A percentile compares a stretch with the other conserved stretches of the same genome.
These are phyloP conservation scores for Callithrix jacchus DNA, from an alignment of 2,113 vertebrate species.

Conservation along the genomic window DNA sequence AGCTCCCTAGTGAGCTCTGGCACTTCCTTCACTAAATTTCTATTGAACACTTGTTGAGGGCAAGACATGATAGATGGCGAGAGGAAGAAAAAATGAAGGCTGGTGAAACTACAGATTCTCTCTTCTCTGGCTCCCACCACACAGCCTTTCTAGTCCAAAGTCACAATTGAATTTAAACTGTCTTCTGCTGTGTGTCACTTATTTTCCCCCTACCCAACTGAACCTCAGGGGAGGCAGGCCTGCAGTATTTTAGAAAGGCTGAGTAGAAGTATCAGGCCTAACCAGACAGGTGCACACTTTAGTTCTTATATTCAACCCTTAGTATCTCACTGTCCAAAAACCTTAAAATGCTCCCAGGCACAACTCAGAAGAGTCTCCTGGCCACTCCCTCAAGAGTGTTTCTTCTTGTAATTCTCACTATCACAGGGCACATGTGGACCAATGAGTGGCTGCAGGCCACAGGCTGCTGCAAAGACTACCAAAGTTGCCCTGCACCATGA, in stretches of 20 bases:
- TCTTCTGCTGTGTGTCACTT: not conserved
- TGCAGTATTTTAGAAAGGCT: not conserved
- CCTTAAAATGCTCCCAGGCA: not conserved
- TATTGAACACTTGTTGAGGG: not conserved
- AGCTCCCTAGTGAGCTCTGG: not conserved
- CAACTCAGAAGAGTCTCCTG: not conserved
- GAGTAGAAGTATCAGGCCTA: not conserved
- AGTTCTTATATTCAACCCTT: not conserved
- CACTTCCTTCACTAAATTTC: not conserved
- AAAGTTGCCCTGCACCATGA: not conserved
- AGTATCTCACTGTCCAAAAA: not conserved
- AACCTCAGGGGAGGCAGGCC: not conserved
- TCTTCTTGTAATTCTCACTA: not conserved
- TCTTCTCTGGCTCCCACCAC: not conserved
- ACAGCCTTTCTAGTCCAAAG: not conserved
- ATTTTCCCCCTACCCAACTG: not conserved
- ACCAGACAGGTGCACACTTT: not conserved
- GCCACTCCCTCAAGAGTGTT: not conserved
- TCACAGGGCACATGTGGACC: not conserved
- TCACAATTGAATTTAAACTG: not conserved
- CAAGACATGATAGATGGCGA: not conserved
- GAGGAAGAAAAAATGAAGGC: not conserved
- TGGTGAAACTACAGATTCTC: not conserved
- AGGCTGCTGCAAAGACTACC: not conserved
- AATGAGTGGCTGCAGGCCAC: no score